Conservation (phyloP, 2,888 invertebrate species). For the Selenia dentaria region DNA sequence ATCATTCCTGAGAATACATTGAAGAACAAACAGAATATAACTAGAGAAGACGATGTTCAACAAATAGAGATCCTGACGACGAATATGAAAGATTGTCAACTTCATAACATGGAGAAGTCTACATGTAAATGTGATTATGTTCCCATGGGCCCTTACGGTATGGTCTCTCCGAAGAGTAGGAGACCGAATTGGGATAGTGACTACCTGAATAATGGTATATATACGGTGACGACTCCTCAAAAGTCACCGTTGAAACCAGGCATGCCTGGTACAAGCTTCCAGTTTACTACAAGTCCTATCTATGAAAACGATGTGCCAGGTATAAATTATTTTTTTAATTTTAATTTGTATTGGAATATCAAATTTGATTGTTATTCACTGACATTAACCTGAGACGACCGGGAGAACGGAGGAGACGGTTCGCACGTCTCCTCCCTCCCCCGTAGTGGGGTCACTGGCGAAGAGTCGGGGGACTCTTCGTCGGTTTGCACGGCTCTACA, state of each 20-base stretch:
- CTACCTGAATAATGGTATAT: slow-evolving; percentile 72
- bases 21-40: slow-evolving; percentile 72
- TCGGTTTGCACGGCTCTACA: no score
- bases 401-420: no score
- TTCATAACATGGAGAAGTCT: slow-evolving; percentile 71
- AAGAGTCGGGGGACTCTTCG: no score
- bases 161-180: slow-evolving; percentile 69
- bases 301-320: slow-evolving; percentile 77
- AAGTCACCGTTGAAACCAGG: slow-evolving; percentile 70
- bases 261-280: slow-evolving; percentile 74
- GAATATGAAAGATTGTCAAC: slow-evolving; percentile 76
- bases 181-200: slow-evolving; percentile 73
- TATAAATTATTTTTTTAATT: slow-evolving; percentile 32
- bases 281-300: slow-evolving; percentile 73
- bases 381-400: no score
- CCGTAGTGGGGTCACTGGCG: no score
- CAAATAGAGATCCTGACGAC: slow-evolving; percentile 76
- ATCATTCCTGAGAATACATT: slow-evolving; percentile 75
- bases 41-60: slow-evolving; percentile 75
- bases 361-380: no score
- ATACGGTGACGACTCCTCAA: slow-evolving; percentile 74
- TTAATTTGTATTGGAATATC: no score
- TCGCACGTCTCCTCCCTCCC: no score
- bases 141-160: slow-evolving; percentile 74
- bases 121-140: slow-evolving; percentile 78